Base-by-base conservation (phyloP, 2,888 invertebrate species). In the Stratiomys singularior region DNA sequence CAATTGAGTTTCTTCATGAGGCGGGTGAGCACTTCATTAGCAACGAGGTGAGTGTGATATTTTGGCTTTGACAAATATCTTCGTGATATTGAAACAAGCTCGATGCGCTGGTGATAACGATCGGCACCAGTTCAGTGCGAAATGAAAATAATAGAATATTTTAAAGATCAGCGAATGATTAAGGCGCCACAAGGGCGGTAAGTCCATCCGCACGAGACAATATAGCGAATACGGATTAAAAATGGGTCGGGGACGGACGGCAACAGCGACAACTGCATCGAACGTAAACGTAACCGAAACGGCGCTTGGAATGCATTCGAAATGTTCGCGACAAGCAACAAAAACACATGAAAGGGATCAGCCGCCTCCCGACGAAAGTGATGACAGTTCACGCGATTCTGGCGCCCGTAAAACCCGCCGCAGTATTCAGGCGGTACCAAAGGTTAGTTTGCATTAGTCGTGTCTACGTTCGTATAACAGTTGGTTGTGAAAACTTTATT, bases 231-330 rank as follows among this genome's bases (percentile, higher is more conserved):
- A 37, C n/a, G n/a, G 18, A 11, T 3, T 7, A 23, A 37, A 74
- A 37, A 74, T 74, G 74, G 74, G 74, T 74, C 74, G 74, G 4
- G 60, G 74, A 58, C 74, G 74, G 37, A 58, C 18, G n/a, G 28
- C 74, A 11, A 21, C 15, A 9, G 28, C 58, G 21, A 27, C 28
- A 27, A 11, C 71, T 1, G 27, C 71, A 7, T 37, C 37, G 5
- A 74, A 25, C 25, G 23, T 37, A 5, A 47, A 18, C 11, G 71
- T 52, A 13, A 23, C 52, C 4, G 5, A 37, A 9, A 30, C 15
- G 4, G 25, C 46, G 46, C 15, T n/a, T 11, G 27, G 13, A 66
- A 9, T 21, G 37, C 18, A 15, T 5, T 44, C 18, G 15, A 37
- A 46, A 67, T 4, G 15, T 1, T n/a, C 27, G 25, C 46, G 4